Base-by-base conservation (phyloP, 1,140 invertebrate genomes). In the Rhyacophila brunnea region DNA sequence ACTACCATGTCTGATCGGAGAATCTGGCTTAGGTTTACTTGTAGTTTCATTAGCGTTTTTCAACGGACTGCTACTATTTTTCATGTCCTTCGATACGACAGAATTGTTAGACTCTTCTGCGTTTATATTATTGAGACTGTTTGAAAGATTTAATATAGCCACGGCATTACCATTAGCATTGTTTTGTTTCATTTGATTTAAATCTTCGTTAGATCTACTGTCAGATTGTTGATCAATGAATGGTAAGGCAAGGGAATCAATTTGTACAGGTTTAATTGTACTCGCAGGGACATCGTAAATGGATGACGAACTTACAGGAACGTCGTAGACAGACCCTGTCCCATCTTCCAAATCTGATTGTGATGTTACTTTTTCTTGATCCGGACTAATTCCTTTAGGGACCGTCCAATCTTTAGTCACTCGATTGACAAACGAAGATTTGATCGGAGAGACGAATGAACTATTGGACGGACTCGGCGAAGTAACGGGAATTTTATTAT, bases 231-330 rank as follows among this genome's bases (percentile, higher is more conserved):
- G 11, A 40, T 40, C 38, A 5, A 40, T 40, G 15, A 40, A 40
- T 40, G 38, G 38, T 11, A 40, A n/a, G 3, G 38, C n/a, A 3
- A 40, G 15, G 3, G 38, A 15, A 1, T 36, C 34, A 10, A 53
- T 32, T 18, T 45, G 13, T 11, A 11, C 42, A 4, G 75, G 72
- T 19, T 79, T 78, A 48, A 70, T 76, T 14, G 62, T 67, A 15
- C 66, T 63, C 35, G 66, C 71, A 9, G 77, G 75, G 9, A 78
- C 72, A 54, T 79, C 77, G 48, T 78, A 78, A 43, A 78, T 72
- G 6, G 68, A 67, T 11, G 70, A 67, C 34, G 71, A 70, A 53
- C 70, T 74, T 17, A 68, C 72, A 10, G 76, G 76, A 5, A 79
- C 73, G 48, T 79, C 76, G 58, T 79, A 79, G 4, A 66, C 65